phyloP scores from a whole-genome alignment of 2,888 invertebrate genomes.

The Chloroclystis v-ata region DNA sequence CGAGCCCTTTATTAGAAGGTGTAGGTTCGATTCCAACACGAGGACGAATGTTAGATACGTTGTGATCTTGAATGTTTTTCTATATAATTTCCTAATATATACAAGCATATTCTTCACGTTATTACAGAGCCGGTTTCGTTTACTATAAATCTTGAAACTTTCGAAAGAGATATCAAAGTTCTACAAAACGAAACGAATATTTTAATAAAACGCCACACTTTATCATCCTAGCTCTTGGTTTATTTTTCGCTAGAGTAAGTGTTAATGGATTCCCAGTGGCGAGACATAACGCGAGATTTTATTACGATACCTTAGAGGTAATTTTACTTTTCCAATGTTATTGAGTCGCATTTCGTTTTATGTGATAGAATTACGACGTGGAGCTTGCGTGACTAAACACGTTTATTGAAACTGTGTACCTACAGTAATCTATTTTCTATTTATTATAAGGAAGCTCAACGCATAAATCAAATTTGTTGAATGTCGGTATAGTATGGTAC shows the following conservation, averaged over 20 bases:
- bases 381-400: conserved; percentile 49
- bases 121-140: no score
- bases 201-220: conserved; percentile 8
- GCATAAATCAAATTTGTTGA: background rate
- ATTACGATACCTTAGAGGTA: conserved; percentile 57
- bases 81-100: no score
- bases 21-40: no score
- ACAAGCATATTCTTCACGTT: no score
- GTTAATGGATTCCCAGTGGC: conserved; percentile 61
- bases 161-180: background rate
- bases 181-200: conserved; percentile 12
- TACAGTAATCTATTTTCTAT: background rate
- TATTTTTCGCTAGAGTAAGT: conserved; percentile 55
- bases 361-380: conserved; percentile 53
- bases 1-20: no score
- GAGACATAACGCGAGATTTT: conserved; percentile 53
- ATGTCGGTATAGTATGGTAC: no score
- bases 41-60: no score
- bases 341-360: conserved; percentile 57
- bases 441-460: background rate
- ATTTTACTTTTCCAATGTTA: conserved; percentile 57
- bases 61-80: no score
- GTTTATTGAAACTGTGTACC: conserved; percentile 41
- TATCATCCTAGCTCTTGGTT: conserved; percentile 41
- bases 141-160: background rate